Evolutionary conservation across 1,140 invertebrate genomes (phyloP).

Genomic region (Cyclargus thomasi): DNA sequence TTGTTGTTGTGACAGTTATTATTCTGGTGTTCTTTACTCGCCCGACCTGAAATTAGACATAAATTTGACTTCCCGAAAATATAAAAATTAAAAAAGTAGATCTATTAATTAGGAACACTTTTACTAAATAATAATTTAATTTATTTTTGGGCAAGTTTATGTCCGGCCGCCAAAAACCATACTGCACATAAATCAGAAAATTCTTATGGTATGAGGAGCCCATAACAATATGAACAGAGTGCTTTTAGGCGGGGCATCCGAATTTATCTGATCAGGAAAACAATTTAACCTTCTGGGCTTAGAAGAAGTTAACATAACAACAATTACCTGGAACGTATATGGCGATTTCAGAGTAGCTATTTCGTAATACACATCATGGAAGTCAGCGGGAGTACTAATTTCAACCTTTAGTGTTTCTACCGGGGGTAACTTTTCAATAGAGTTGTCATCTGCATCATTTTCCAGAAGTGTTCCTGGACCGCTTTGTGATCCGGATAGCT

Average conservation of each 20-base stretch:
- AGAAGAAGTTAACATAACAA: not conserved
- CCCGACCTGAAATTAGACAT: constrained; percentile 79
- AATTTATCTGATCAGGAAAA: no score
- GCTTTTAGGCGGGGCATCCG: no score
- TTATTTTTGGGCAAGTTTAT: no score
- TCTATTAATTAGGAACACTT: no score
- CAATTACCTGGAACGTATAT: constrained; percentile 87
- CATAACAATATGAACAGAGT: no score
- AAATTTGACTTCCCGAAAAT: not conserved
- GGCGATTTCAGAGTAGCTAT: constrained; percentile 93
- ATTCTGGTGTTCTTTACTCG: constrained; percentile 90
- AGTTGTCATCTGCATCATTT: constrained; percentile 77
- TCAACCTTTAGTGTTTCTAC: constrained; percentile 88
- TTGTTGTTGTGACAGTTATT: constrained; percentile 88
- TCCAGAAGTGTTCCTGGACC: constrained; percentile 77
- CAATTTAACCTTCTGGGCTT: no score
- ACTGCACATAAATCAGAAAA: no score
- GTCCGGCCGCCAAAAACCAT: no score
- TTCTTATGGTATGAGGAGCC: no score
- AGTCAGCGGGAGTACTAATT: constrained; percentile 89
- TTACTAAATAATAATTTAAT: no score
- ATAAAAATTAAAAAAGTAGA: not conserved
- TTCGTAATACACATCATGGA: constrained; percentile 88
- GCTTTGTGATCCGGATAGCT: constrained; percentile 81
- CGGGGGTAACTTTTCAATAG: constrained; percentile 78